Evolutionary conservation across 2,888 invertebrate genomes (phyloP), one percentile per base, ranked within the genome.

Genomic region (Cacoxenus indagator): DNA sequence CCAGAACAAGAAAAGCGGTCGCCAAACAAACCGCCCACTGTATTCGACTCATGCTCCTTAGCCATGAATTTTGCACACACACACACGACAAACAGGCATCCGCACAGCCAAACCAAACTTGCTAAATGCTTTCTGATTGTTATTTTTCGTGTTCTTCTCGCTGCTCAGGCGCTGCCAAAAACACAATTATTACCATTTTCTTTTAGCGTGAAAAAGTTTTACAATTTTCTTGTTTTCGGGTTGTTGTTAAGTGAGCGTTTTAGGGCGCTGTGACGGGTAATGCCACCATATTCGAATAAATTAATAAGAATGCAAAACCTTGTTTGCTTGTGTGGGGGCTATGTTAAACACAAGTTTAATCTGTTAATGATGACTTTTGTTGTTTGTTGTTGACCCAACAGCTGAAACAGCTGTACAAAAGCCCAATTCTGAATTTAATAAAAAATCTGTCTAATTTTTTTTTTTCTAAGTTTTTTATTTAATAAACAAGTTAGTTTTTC

Each of bases 91-190:
- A 43, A 43, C 3, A 43, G 14, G n/a, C 11, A 43, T 8, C 11
- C 45, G 3, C 3, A 43, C 3, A 9, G 11, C 2, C 11, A n/a
- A 6, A 31, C 17, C 17, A 62, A 62, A 45, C 43, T 62, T 82
- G 81, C 78, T 86, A 86, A 85, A 85, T 84, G 82, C 77, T 85
- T 84, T 83, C 78, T 82, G 85, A 83, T 85, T 84, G 82, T 78
- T 84, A 77, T 84, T 82, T 84, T 81, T 81, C 85, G 83, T 86
- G 55, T 55, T 55, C 27, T 55, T 4, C 19, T n/a, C 55, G 27
- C 55, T 55, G 19, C 24, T 14, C 27, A 55, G 24, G 24, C 27
- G n/a, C 48, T 29, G 14, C 29, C 29, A 11, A 62, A 62, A 62
- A 43, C 45, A 62, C 61, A 62, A 45, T 62, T 62, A 62, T 62